These are phyloP conservation scores for Procambarus clarkii DNA, from an alignment of 1,140 invertebrate species.

Conservation along the genomic window DNA sequence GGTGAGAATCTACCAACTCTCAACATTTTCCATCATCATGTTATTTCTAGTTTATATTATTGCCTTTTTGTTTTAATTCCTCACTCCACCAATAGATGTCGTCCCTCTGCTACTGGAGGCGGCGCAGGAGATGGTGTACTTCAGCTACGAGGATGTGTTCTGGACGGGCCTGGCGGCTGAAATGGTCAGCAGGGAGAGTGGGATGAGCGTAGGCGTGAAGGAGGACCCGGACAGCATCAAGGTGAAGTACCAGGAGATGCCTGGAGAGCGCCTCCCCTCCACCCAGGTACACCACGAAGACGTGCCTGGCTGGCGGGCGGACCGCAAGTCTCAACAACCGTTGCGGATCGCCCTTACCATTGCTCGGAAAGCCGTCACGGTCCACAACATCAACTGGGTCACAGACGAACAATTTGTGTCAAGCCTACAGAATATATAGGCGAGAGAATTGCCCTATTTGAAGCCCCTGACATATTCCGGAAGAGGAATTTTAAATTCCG, in stretches of 20 bases:
- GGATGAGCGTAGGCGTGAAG: not conserved
- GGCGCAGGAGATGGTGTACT: slow-evolving; percentile 39
- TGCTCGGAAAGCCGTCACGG: not conserved
- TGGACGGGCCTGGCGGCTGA: slow-evolving; percentile 54
- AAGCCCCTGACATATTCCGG: no score
- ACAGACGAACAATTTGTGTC: slow-evolving; percentile 15
- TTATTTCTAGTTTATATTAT: no score
- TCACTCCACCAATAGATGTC: slow-evolving; percentile 21
- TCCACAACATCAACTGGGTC: slow-evolving; percentile 25
- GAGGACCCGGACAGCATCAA: slow-evolving; percentile 36
- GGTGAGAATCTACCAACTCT: not conserved
- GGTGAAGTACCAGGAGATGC: slow-evolving; percentile 16
- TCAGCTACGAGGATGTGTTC: slow-evolving; percentile 56
- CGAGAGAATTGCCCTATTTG: no score
- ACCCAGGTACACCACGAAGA: not conserved
- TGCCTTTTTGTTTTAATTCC: no score
- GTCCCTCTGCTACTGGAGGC: slow-evolving; percentile 13
- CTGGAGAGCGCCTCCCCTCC: not conserved
- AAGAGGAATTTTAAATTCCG: no score
- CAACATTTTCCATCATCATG: not conserved
- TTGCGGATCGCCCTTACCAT: not conserved
- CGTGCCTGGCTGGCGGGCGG: slow-evolving; percentile 26
- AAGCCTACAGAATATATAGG: not conserved
- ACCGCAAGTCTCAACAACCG: not conserved
- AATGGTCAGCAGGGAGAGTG: slow-evolving; percentile 10